A percentile compares a stretch with the other conserved stretches of the same genome.
Conservation (phyloP, 35 echinoderm and acorn worm genomes). For the Antedon bifida region DNA sequence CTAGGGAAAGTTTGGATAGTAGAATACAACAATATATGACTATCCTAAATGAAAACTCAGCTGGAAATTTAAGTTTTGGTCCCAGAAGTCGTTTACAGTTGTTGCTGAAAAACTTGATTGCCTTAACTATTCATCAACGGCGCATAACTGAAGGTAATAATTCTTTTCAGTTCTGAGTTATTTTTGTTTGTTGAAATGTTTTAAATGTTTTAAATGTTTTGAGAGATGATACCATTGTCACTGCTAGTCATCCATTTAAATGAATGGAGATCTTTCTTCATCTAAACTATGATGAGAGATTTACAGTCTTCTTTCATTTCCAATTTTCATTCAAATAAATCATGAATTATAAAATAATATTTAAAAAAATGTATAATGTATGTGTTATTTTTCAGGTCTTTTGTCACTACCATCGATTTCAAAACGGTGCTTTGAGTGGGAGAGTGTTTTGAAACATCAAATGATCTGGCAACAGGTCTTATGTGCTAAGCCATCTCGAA, state of each 20-base stretch:
- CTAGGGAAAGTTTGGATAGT: conserved; percentile 48
- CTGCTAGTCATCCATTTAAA: no score
- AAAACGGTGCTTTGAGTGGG: background rate
- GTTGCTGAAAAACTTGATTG: conserved; percentile 42
- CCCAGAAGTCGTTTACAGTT: conserved; percentile 55
- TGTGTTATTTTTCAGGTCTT: background rate
- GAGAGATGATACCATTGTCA: no score
- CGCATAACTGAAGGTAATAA: conserved; percentile 48
- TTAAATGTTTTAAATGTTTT: no score
- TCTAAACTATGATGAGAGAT: no score
- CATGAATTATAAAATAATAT: no score
- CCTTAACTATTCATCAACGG: conserved; percentile 31
- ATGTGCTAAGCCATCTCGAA: background rate
- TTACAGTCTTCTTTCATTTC: no score
- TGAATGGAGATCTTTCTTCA: no score
- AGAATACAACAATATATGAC: conserved; percentile 51
- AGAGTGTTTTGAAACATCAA: background rate
- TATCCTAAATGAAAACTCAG: conserved; percentile 24
- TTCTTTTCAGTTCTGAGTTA: no score
- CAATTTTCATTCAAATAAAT: no score
- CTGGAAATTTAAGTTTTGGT: background rate
- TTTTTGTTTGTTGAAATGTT: no score
- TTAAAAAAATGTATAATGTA: no score
- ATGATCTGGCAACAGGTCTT: background rate
- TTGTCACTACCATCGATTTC: background rate